Evolutionary conservation across 2,113 vertebrate genomes (phyloP).

Genomic region (Rafetus swinhoei): DNA sequence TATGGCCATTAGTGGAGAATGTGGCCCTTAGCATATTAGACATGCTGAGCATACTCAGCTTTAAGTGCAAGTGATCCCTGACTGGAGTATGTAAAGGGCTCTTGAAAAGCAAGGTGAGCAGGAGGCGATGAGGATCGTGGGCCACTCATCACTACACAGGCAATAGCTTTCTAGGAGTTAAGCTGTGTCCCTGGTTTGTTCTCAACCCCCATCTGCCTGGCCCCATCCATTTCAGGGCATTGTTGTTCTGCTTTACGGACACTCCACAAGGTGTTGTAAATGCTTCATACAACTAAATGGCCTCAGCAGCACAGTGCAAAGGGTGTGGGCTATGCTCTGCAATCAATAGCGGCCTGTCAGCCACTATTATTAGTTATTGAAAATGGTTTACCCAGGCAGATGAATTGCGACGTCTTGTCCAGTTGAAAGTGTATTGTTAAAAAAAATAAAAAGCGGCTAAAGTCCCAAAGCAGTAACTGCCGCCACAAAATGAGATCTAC

Average conservation of each 20-base stretch:
- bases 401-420: neutral
- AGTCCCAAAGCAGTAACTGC: neutral
- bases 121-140: fast-evolving
- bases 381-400: fast-evolving
- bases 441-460: neutral
- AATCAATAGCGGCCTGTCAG: neutral
- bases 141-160: neutral
- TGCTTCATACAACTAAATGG: neutral
- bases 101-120: neutral
- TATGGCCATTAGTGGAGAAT: fast-evolving
- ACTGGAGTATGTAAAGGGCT: neutral
- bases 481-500: neutral
- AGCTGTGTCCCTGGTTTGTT: neutral
- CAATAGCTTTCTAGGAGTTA: neutral
- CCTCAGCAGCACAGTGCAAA: neutral
- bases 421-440: neutral
- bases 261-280: fast-evolving
- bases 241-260: fast-evolving
- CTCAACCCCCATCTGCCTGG: neutral
- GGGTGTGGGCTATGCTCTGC: fast-evolving
- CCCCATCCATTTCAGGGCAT: conserved; percentile 24
- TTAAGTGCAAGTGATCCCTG: fast-evolving
- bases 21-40: neutral
- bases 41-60: fast-evolving
- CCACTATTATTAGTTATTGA: neutral